These are phyloP conservation scores for Ptilonorhynchus violaceus DNA, from an alignment of 2,113 vertebrate species.

Conservation along the genomic window DNA sequence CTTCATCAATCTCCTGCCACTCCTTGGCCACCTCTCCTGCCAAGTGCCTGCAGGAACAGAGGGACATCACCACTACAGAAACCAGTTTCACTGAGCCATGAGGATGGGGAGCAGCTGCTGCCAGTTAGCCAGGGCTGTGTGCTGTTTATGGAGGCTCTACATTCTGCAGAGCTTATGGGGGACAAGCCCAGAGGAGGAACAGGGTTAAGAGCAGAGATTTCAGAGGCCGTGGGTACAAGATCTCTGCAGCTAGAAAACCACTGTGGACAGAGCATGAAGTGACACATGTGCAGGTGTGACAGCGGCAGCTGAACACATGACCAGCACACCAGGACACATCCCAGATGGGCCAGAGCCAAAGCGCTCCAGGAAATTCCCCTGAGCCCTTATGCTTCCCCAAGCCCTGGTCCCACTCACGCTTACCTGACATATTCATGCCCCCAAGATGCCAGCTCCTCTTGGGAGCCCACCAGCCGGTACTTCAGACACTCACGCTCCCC, in stretches of 20 bases:
- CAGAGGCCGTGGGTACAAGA: background rate
- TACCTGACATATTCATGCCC: slow-evolving; percentile 96
- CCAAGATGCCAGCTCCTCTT: slow-evolving; percentile 96
- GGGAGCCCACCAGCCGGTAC: slow-evolving; percentile 92
- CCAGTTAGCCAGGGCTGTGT: background rate
- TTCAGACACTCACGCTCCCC: slow-evolving; percentile 95
- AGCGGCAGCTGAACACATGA: background rate
- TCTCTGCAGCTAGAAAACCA: background rate
- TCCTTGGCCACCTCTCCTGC: slow-evolving; percentile 97
- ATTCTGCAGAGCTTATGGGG: background rate
- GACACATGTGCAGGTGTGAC: accelerated
- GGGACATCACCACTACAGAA: background rate
- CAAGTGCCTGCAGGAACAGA: slow-evolving; percentile 78
- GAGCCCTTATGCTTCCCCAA: background rate
- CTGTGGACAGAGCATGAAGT: background rate
- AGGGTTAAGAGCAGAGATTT: background rate
- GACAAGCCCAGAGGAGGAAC: background rate
- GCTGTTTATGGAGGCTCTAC: background rate
- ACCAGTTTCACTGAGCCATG: background rate
- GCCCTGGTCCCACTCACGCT: background rate
- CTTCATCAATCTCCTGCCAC: slow-evolving; percentile 97
- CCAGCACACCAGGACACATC: background rate
- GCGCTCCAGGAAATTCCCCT: accelerated
- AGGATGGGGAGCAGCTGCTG: background rate
- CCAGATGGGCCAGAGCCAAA: background rate